These are phyloP conservation scores for Heterodera filipjevi DNA, from an alignment of 2,888 invertebrate species.

Conservation along the genomic window DNA sequence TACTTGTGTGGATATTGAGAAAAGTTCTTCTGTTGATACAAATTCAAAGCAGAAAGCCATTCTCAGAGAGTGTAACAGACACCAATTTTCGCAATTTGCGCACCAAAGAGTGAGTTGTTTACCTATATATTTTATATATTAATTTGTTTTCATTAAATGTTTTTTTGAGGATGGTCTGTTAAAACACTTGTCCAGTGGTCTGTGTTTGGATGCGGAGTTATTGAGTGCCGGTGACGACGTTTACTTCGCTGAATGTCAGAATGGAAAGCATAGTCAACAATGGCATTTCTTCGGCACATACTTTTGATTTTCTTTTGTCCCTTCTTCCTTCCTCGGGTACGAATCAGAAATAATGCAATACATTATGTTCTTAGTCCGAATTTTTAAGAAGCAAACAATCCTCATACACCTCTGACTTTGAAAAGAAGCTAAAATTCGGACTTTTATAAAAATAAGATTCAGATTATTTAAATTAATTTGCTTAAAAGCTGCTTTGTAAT, in stretches of 20 bases:
- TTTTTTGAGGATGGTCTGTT: conserved; percentile 54
- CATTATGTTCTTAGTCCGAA: no score
- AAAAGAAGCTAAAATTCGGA: no score
- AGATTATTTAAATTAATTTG: no score
- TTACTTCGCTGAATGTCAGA: conserved; percentile 42
- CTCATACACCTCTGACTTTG: no score
- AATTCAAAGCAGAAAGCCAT: conserved; percentile 26
- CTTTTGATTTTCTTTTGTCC: not conserved
- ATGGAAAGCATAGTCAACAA: conserved; percentile 22
- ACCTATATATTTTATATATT: not conserved
- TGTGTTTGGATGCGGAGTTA: conserved; percentile 65
- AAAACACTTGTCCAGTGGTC: conserved; percentile 58
- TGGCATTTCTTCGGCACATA: conserved; percentile 19
- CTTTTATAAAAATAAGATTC: no score
- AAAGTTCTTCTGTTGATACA: not conserved
- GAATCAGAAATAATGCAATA: no score
- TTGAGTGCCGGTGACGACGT: conserved; percentile 60
- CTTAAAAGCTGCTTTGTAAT: no score
- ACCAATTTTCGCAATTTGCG: conserved; percentile 33
- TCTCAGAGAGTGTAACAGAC: conserved; percentile 31
- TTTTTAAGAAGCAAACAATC: no score
- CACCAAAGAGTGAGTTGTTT: conserved; percentile 32
- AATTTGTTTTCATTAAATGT: no score
- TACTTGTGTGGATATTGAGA: conserved; percentile 8
- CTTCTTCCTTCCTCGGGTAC: no score